These are phyloP conservation scores for Coturnix japonica DNA, from an alignment of 2,113 vertebrate species.

Conservation along the genomic window DNA sequence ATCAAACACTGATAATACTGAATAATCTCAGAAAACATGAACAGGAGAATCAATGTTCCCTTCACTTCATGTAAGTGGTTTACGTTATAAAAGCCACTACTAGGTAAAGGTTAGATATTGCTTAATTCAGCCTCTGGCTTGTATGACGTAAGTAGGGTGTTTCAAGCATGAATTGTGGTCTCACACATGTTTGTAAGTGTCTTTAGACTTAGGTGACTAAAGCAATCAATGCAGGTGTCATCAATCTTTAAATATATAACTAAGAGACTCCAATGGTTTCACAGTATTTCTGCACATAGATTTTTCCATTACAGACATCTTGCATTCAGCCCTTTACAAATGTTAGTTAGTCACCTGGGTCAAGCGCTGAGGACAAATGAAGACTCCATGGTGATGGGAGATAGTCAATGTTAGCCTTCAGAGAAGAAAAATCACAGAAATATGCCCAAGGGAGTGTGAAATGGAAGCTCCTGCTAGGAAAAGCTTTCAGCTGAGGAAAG, in stretches of 20 bases:
- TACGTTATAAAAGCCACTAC: neutral
- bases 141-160: neutral
- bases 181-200: neutral
- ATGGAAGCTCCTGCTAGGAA: neutral
- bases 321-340: neutral
- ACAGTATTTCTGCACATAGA: neutral
- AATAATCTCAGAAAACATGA: conserved; percentile 43
- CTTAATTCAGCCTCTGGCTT: neutral
- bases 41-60: conserved; percentile 44
- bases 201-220: neutral
- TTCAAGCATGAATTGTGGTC: neutral
- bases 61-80: conserved; percentile 18
- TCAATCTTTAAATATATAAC: neutral
- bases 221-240: neutral
- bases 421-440: neutral
- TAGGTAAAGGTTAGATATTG: neutral
- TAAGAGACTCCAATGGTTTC: neutral
- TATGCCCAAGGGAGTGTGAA: neutral
- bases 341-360: neutral
- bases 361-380: neutral
- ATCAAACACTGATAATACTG: conserved; percentile 47
- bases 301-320: neutral
- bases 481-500: conserved; percentile 2
- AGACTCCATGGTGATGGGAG: neutral
- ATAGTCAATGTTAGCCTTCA: neutral